Evolutionary conservation across 1,140 invertebrate species (phyloP).

Genomic region (Metaphire vulgaris): DNA sequence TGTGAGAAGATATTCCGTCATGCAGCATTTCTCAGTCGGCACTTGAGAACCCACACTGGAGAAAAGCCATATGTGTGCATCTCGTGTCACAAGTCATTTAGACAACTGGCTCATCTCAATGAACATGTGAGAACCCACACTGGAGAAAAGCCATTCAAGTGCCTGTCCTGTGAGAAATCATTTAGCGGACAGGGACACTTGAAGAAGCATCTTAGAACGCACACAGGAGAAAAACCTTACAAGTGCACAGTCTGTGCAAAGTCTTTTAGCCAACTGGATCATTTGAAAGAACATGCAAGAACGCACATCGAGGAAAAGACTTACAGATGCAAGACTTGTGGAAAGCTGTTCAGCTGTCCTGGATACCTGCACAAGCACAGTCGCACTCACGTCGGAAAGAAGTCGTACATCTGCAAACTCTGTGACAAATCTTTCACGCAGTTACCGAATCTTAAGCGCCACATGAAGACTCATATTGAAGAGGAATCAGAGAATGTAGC

Average conservation of each 20-base stretch:
- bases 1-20: constrained; percentile 15
- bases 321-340: constrained; percentile 83
- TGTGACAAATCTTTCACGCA: constrained; percentile 79
- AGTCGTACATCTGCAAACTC: constrained; percentile 69
- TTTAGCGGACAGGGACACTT: constrained; percentile 98
- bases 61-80: constrained; percentile 32
- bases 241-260: constrained; percentile 94
- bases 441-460: constrained; percentile 70
- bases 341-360: constrained; percentile 70
- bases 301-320: constrained; percentile 96
- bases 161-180: constrained; percentile 88
- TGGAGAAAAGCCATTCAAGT: constrained; percentile 86
- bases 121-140: constrained; percentile 58
- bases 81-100: constrained; percentile 6
- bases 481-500: too few species aligned
- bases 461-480: constrained; percentile 66
- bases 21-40: not conserved
- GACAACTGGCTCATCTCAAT: constrained; percentile 49
- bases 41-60: constrained; percentile 24
- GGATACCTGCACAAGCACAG: not conserved
- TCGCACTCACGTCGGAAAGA: constrained; percentile 53
- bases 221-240: constrained; percentile 92
- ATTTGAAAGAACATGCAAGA: constrained; percentile 93
- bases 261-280: constrained; percentile 85
- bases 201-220: constrained; percentile 95